Conservation (phyloP, 2,888 invertebrate genomes). For the Arctia plantaginis region DNA sequence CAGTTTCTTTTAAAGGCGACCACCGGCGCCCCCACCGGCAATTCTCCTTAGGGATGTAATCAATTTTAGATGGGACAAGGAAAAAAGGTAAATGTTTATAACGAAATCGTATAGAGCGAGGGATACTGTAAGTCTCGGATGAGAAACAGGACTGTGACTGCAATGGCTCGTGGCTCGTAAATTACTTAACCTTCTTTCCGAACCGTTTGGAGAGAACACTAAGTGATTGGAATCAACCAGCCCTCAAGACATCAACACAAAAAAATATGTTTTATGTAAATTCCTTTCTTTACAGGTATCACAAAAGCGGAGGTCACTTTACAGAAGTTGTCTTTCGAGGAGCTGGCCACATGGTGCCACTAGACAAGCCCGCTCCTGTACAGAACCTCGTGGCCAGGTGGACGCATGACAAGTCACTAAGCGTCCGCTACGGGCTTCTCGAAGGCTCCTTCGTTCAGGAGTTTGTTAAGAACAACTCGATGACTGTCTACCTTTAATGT, state of each 20-base stretch:
- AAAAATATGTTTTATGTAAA: background rate
- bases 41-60: too few species aligned
- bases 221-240: background rate
- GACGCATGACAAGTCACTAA: constrained; percentile 66
- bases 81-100: too few species aligned
- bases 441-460: constrained; percentile 42
- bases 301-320: constrained; percentile 83
- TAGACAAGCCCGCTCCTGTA: constrained; percentile 85
- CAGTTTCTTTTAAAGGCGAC: too few species aligned
- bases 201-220: background rate
- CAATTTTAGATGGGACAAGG: too few species aligned
- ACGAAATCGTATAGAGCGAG: too few species aligned
- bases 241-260: background rate
- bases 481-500: constrained; percentile 39
- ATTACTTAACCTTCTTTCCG: background rate
- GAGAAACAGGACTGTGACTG: background rate
- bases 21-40: too few species aligned
- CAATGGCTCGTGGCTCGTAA: background rate
- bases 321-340: constrained; percentile 87
- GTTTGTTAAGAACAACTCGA: constrained; percentile 50
- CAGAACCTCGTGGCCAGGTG: constrained; percentile 86
- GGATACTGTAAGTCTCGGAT: background rate
- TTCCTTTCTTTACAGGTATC: constrained; percentile 73
- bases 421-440: constrained; percentile 31
- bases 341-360: constrained; percentile 89